A percentile compares a stretch with the other conserved stretches of the same genome.
These are phyloP conservation scores for Oncorhynchus mykiss DNA, from an alignment of 2,113 vertebrate species.

Conservation along the genomic window DNA sequence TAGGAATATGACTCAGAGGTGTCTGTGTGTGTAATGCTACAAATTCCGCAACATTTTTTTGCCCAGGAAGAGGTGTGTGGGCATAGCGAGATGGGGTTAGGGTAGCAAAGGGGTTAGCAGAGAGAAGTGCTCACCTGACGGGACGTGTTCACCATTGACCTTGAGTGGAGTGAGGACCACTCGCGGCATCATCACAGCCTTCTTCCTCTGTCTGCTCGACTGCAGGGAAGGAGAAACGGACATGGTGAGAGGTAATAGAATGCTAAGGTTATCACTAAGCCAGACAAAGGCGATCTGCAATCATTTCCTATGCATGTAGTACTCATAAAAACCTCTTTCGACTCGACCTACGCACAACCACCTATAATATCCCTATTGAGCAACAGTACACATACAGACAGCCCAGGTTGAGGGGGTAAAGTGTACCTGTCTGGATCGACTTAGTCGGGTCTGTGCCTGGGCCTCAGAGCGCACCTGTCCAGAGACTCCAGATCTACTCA, in stretches of 20 bases:
- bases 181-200: conserved; percentile 95
- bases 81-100: conserved; percentile 35
- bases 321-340: too few species aligned
- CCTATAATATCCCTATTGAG: too few species aligned
- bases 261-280: too few species aligned
- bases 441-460: conserved; percentile 70
- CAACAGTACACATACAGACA: background rate
- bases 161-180: conserved; percentile 96
- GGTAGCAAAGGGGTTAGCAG: conserved; percentile 42
- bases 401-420: background rate
- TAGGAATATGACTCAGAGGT: too few species aligned
- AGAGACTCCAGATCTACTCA: conserved; percentile 63
- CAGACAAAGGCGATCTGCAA: too few species aligned
- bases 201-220: conserved; percentile 92
- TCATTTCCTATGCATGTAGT: too few species aligned
- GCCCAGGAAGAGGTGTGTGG: background rate
- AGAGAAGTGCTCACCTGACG: conserved; percentile 78
- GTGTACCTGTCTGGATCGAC: conserved; percentile 68
- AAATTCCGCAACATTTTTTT: too few species aligned
- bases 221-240: conserved; percentile 52
- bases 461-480: conserved; percentile 66
- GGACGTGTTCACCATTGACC: conserved; percentile 95
- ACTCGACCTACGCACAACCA: background rate
- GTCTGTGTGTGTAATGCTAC: background rate
- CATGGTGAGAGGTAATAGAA: background rate